Evolutionary conservation across 2,113 vertebrate genomes (phyloP).

Genomic region (Sorex fumeus): DNA sequence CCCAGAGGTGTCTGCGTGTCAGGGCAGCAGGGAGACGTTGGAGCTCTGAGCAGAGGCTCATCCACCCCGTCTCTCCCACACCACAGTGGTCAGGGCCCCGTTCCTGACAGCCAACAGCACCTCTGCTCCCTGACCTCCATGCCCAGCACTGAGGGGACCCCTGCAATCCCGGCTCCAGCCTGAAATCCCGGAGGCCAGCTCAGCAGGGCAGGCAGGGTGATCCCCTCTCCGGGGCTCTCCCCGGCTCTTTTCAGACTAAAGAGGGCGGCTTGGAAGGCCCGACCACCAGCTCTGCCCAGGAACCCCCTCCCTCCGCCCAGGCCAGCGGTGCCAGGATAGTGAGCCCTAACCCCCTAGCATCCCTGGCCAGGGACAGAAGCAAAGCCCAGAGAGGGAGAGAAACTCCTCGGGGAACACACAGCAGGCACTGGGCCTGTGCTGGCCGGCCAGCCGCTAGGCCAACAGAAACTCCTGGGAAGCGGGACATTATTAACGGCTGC

Average conservation of each 20-base stretch:
- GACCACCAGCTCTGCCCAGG: background rate
- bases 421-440: background rate
- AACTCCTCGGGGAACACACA: background rate
- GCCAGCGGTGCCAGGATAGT: background rate
- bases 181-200: background rate
- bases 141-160: too few relatives aligned
- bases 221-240: background rate
- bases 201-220: too few relatives aligned
- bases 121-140: background rate
- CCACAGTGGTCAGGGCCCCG: too few relatives aligned
- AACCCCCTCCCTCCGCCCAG: background rate
- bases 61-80: background rate
- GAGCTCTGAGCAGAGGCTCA: background rate
- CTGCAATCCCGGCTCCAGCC: too few relatives aligned
- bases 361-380: background rate
- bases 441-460: background rate
- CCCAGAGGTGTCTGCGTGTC: background rate
- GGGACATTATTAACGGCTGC: too few relatives aligned
- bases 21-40: background rate
- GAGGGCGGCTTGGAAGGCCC: background rate
- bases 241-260: background rate
- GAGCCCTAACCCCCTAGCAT: background rate
- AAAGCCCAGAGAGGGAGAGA: background rate
- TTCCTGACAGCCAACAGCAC: background rate
- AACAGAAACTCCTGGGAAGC: background rate